These are phyloP conservation scores for Parambassis ranga DNA, from an alignment of 2,797 vertebrate species.

Conservation along the genomic window DNA sequence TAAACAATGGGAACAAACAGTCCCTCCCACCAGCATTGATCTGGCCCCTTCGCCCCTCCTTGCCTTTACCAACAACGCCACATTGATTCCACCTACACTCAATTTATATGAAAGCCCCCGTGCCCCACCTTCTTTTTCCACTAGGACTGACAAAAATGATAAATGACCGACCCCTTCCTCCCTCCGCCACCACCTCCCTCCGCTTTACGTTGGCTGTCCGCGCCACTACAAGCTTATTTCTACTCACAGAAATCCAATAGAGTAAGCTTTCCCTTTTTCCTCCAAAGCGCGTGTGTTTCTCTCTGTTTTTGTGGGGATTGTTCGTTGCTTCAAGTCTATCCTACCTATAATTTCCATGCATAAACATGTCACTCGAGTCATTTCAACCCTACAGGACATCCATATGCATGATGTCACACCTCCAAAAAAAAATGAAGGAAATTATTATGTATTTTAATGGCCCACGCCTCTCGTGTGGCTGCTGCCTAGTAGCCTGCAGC, in stretches of 20 bases:
- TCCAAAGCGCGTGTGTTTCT: background rate
- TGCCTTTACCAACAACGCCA: constrained; percentile 59
- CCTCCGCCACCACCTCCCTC: constrained; percentile 53
- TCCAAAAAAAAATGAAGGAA: constrained; percentile 32
- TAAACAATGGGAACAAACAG: constrained; percentile 79
- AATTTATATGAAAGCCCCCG: constrained; percentile 75
- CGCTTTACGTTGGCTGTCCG: constrained; percentile 60
- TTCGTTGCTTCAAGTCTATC: background rate
- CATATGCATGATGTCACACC: constrained; percentile 58
- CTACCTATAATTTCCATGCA: constrained; percentile 50
- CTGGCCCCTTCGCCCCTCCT: constrained; percentile 38
- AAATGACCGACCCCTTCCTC: constrained; percentile 64
- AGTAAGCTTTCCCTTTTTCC: constrained; percentile 45
- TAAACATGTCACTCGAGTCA: constrained; percentile 54
- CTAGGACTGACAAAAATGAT: constrained; percentile 78
- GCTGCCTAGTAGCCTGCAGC: constrained; percentile 46
- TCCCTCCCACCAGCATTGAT: constrained; percentile 79
- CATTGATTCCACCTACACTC: constrained; percentile 79
- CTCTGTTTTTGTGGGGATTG: background rate
- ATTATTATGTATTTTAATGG: constrained; percentile 31
- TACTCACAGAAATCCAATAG: constrained; percentile 71
- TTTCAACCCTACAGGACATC: constrained; percentile 50
- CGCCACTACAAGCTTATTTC: constrained; percentile 70
- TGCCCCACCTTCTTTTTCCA: constrained; percentile 30
- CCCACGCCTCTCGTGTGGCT: constrained; percentile 19